Evolutionary conservation across 2,113 vertebrate species (phyloP).

Genomic region (Phalacrocorax carbo): DNA sequence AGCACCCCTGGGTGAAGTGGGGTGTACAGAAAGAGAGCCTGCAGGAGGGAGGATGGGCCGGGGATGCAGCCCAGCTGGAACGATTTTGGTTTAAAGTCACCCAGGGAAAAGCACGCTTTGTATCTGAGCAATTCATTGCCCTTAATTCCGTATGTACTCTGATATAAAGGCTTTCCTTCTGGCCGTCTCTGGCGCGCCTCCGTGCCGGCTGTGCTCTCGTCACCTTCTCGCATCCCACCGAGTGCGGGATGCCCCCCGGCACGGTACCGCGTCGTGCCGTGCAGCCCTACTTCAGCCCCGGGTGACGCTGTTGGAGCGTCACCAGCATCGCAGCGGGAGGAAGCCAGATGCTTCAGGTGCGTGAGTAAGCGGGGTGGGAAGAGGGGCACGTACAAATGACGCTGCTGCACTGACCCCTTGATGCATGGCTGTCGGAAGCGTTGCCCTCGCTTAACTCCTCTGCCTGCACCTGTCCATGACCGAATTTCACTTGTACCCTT

Average conservation of each 20-base stretch:
- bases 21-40: accelerated
- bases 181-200: too few relatives aligned
- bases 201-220: background rate
- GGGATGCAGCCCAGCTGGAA: background rate
- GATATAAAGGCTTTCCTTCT: background rate
- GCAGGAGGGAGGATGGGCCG: too few relatives aligned
- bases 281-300: accelerated
- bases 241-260: background rate
- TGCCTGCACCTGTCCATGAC: accelerated
- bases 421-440: accelerated
- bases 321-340: accelerated
- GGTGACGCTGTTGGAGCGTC: accelerated
- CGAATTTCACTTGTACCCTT: background rate
- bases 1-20: accelerated
- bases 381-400: accelerated
- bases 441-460: background rate
- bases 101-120: background rate
- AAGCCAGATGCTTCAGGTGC: accelerated
- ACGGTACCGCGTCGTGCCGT: accelerated
- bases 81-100: background rate
- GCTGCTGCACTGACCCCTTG: accelerated
- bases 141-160: background rate
- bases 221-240: accelerated
- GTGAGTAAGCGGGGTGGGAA: accelerated
- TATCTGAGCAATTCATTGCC: background rate